Evolutionary conservation across 2,888 invertebrate species (phyloP).

Genomic region (Colletes collaris): DNA sequence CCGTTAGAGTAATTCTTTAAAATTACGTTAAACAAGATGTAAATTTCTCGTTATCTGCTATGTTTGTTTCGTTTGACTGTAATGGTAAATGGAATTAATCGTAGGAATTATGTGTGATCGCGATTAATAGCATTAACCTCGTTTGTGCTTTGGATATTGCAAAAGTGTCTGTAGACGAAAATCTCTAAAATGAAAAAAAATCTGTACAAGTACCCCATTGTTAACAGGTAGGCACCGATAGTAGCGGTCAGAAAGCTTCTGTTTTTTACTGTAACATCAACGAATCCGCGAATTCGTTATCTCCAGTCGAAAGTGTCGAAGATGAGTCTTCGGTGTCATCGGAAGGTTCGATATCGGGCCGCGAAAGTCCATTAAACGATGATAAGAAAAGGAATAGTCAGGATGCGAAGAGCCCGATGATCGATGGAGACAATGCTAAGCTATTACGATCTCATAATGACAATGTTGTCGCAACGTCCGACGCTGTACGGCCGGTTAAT

Average conservation of each 20-base stretch:
- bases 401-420: constrained; percentile 56
- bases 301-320: constrained; percentile 75
- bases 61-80: background rate
- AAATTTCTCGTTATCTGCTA: background rate
- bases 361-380: constrained; percentile 50
- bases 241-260: constrained; percentile 64
- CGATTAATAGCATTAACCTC: background rate
- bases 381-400: constrained; percentile 46
- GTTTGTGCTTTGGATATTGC: constrained; percentile 1
- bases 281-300: constrained; percentile 73
- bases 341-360: constrained; percentile 77
- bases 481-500: constrained; percentile 67
- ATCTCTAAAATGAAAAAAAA: constrained; percentile 22
- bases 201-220: constrained; percentile 76
- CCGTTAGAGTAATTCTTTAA: background rate
- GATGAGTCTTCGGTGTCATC: constrained; percentile 82
- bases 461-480: constrained; percentile 13
- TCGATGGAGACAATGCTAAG: constrained; percentile 39
- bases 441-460: constrained; percentile 20
- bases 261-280: constrained; percentile 75
- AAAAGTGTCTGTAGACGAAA: background rate
- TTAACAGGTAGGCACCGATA: constrained; percentile 69
- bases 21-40: background rate
- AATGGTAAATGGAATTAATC: background rate
- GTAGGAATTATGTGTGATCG: background rate